Percentiles rank a stretch among this genome's conserved stretches.
phyloP scores from a whole-genome alignment of 1,140 invertebrate genomes.

The Cotesia vestalis region DNA sequence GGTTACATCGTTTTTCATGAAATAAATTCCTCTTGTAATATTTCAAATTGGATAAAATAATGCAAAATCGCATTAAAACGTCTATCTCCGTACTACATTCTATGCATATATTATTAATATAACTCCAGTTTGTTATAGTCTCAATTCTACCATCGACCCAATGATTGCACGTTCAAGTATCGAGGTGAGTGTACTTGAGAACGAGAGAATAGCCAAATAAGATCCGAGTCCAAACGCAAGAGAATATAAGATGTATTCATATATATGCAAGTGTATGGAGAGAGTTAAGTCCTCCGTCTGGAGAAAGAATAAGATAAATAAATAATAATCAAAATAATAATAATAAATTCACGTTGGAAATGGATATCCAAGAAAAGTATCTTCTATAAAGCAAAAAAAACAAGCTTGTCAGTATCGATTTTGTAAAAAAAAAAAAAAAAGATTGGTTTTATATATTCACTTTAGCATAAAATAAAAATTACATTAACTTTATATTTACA shows the following conservation, averaged over 20 bases:
- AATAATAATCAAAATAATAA: constrained; percentile 1
- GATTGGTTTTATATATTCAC: not conserved
- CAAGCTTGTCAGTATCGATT: constrained; percentile 3
- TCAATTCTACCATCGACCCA: constrained; percentile 7
- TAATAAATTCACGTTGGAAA: not conserved
- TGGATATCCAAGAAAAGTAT: not conserved
- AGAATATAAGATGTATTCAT: not conserved
- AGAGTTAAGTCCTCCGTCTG: not conserved
- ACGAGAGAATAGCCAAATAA: constrained; percentile 18
- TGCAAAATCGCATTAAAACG: too few relatives aligned
- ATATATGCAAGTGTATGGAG: constrained; percentile 3
- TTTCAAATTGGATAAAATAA: too few relatives aligned
- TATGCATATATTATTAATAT: not conserved
- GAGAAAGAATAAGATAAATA: constrained; percentile 6
- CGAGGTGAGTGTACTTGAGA: constrained; percentile 11
- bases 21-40: too few relatives aligned
- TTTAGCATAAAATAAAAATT: not conserved
- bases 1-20: too few relatives aligned
- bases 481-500: too few relatives aligned
- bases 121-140: constrained; percentile 3
- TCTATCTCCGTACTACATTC: not conserved
- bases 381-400: not conserved
- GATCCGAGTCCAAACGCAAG: not conserved
- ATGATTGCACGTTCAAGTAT: constrained; percentile 8
- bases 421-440: not conserved